These are phyloP conservation scores for Trachemys scripta DNA, from an alignment of 2,113 vertebrate species.

Conservation along the genomic window DNA sequence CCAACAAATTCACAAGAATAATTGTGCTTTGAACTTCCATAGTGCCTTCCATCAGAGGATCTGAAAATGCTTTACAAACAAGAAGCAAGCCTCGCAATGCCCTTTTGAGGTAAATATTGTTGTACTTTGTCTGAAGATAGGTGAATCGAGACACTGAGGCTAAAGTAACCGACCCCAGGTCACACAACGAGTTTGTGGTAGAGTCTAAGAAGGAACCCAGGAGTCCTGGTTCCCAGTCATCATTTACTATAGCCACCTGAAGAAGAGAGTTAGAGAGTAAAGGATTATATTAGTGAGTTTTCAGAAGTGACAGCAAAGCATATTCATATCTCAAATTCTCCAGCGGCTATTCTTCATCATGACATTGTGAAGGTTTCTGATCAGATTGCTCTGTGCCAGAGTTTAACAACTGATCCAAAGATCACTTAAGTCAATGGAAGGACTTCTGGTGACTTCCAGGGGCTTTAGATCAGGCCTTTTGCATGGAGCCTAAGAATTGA, in stretches of 20 bases:
- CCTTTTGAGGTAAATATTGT: not conserved
- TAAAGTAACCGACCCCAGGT: not conserved
- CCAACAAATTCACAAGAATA: not conserved
- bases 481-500: no score
- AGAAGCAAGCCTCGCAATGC: not conserved
- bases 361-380: not conserved
- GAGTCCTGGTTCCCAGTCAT: not conserved
- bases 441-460: not conserved
- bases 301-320: not conserved
- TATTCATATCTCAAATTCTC: no score
- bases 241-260: not conserved
- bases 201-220: not conserved
- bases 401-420: not conserved
- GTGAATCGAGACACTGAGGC: not conserved
- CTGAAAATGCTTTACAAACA: not conserved
- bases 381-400: accelerated
- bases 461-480: not conserved
- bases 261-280: not conserved
- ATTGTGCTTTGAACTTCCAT: not conserved
- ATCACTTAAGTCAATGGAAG: not conserved
- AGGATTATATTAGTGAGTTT: not conserved
- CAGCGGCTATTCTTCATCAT: no score
- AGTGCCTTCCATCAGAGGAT: not conserved
- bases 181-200: not conserved
- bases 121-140: not conserved